Percentiles rank a stretch among this genome's conserved stretches.
Evolutionary conservation across 2,113 vertebrate genomes (phyloP).

Genomic region (Nothobranchius kuhntae): DNA sequence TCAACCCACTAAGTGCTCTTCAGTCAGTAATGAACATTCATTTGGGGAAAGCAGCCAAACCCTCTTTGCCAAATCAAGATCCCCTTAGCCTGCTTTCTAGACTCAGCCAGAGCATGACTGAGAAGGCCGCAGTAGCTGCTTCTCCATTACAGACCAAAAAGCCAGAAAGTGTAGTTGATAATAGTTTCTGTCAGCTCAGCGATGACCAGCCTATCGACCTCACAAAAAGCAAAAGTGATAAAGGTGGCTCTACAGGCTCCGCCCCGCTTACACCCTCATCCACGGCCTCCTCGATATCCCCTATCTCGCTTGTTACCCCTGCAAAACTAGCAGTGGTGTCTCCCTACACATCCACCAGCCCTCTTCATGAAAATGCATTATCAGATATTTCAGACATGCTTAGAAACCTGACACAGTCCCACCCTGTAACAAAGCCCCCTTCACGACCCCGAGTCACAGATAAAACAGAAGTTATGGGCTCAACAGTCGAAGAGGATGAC

Average conservation of each 20-base stretch:
- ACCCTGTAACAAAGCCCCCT: conserved; percentile 86
- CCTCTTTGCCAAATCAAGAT: conserved; percentile 91
- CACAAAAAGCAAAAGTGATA: conserved; percentile 95
- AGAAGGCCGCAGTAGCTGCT: conserved; percentile 93
- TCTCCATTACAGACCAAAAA: conserved; percentile 89
- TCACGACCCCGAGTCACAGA: conserved; percentile 88
- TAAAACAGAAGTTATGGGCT: conserved; percentile 87
- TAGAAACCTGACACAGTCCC: conserved; percentile 95
- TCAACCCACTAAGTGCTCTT: conserved; percentile 97
- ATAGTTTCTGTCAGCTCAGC: conserved; percentile 88
- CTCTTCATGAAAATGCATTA: conserved; percentile 94
- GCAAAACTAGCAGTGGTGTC: conserved; percentile 90
- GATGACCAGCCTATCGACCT: conserved; percentile 99
- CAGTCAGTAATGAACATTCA: conserved; percentile 99
- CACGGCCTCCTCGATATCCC: conserved; percentile 87
- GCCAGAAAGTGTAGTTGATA: conserved; percentile 82
- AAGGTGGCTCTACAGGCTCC: conserved; percentile 86
- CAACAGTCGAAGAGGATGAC: conserved; percentile 88
- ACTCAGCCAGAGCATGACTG: conserved; percentile 96
- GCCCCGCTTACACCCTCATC: conserved; percentile 88
- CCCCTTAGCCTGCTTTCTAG: conserved; percentile 98
- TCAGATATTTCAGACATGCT: conserved; percentile 99
- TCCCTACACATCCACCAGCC: conserved; percentile 93
- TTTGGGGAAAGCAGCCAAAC: conserved; percentile 97
- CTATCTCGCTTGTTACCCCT: conserved; percentile 87